Conservation (phyloP, 2,113 vertebrate genomes). For the Toxotes chatareus region DNA sequence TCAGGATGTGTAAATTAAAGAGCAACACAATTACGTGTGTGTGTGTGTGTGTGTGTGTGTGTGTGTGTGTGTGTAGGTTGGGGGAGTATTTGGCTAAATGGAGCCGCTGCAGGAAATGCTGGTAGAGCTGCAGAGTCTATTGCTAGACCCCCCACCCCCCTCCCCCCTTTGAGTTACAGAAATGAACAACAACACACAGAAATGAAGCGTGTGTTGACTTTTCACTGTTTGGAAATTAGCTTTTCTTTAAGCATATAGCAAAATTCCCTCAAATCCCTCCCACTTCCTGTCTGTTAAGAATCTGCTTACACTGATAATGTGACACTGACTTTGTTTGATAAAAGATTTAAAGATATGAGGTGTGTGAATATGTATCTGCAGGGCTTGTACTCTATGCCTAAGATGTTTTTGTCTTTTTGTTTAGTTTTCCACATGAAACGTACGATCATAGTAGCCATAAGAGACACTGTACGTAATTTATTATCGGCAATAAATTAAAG, state of each 20-base stretch:
- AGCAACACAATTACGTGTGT: slow-evolving; percentile 25
- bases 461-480: no score
- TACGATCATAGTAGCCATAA: no score
- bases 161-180: not conserved
- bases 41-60: slow-evolving; percentile 1
- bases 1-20: slow-evolving; percentile 35
- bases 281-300: not conserved
- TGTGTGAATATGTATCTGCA: no score
- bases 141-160: not conserved
- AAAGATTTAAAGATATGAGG: no score
- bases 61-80: slow-evolving; percentile 15
- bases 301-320: not conserved
- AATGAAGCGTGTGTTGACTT: not conserved
- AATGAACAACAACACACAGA: not conserved
- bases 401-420: no score
- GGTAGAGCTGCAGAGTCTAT: slow-evolving; percentile 6
- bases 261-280: not conserved
- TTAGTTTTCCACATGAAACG: no score
- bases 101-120: slow-evolving; percentile 15
- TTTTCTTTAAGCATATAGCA: not conserved
- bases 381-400: no score
- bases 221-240: not conserved
- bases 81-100: not conserved
- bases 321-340: no score
- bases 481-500: no score